Conservation (phyloP, 23 tunicate species). For the Oikopleura dioica region DNA sequence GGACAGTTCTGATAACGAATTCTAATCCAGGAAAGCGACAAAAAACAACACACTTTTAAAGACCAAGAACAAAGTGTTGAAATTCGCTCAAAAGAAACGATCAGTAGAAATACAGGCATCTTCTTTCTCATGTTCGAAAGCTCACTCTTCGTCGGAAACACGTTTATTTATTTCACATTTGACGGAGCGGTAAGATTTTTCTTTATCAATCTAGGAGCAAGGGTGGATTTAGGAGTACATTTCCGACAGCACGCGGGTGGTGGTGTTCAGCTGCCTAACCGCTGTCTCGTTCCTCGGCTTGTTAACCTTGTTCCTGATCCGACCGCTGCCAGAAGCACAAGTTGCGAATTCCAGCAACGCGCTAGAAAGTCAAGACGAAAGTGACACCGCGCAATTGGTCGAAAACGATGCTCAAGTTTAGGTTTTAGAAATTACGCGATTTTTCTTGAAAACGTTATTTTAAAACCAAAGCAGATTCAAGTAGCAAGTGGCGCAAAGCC, state of each 20-base stretch:
- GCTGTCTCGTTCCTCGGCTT: background rate
- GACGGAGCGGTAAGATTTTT: background rate
- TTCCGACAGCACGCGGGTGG: background rate
- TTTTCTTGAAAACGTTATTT: too few relatives aligned
- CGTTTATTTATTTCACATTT: background rate
- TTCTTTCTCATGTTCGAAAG: background rate
- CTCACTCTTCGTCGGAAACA: background rate
- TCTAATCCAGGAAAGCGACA: background rate
- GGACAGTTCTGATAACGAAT: background rate
- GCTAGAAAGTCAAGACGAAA: too few relatives aligned
- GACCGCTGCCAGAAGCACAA: background rate
- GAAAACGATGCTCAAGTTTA: too few relatives aligned
- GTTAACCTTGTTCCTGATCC: background rate
- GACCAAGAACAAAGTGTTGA: too few relatives aligned
- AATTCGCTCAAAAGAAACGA: too few relatives aligned
- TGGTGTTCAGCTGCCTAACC: background rate
- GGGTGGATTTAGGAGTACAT: background rate
- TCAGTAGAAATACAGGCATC: background rate
- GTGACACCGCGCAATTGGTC: too few relatives aligned
- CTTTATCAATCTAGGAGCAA: background rate
- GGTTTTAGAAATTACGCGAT: too few relatives aligned
- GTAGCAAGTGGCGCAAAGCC: background rate
- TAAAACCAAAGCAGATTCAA: too few relatives aligned
- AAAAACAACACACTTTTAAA: too few relatives aligned
- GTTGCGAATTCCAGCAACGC: too few relatives aligned